phyloP scores from a whole-genome alignment of 2,888 invertebrate species.

The Melipona beecheii region DNA sequence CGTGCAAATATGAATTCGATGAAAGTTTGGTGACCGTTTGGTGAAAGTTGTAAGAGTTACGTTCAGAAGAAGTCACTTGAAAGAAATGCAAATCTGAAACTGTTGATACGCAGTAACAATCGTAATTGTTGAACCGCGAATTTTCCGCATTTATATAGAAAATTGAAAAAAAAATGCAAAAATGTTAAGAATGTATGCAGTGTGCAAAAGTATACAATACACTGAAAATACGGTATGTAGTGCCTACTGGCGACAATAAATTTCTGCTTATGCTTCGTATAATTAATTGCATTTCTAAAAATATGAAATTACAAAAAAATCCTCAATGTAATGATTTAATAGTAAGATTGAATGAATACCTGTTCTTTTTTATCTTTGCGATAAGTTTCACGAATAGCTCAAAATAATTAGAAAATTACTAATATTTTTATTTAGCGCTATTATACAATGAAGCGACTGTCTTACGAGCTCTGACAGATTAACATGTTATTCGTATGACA shows the following conservation, averaged over 20 bases:
- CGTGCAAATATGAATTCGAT: background rate
- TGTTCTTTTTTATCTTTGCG: background rate
- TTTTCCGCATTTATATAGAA: too few relatives aligned
- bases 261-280: too few relatives aligned
- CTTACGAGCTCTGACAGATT: background rate
- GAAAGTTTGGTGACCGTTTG: too few relatives aligned
- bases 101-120: background rate
- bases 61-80: background rate
- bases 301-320: too few relatives aligned
- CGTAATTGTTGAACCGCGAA: too few relatives aligned
- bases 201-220: too few relatives aligned
- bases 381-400: background rate
- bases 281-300: too few relatives aligned
- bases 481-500: slow-evolving; percentile 1
- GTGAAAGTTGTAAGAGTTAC: background rate
- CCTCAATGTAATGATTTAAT: background rate
- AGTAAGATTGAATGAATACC: background rate
- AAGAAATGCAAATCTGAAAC: background rate
- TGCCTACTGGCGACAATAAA: too few relatives aligned
- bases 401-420: too few relatives aligned
- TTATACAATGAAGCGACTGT: background rate
- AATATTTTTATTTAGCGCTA: background rate
- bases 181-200: too few relatives aligned
- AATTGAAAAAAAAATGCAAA: too few relatives aligned
- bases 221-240: too few relatives aligned